These are phyloP conservation scores for Hypotaenidia philippensis DNA, from an alignment of 2,797 vertebrate species.

Conservation along the genomic window DNA sequence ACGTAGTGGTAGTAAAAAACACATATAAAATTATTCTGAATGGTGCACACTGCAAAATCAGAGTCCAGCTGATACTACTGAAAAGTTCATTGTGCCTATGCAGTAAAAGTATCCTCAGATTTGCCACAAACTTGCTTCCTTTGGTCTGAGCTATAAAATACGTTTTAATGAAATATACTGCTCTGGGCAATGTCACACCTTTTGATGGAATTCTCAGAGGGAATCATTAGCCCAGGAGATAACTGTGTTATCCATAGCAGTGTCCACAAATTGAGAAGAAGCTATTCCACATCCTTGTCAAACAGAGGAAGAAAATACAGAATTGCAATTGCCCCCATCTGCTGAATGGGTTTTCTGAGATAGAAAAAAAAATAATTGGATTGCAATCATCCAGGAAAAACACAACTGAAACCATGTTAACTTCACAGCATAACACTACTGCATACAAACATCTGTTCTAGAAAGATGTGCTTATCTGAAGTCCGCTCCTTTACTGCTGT, in stretches of 20 bases:
- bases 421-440: neutral
- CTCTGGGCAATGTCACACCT: slow-evolving; percentile 34
- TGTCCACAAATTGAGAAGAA: slow-evolving; percentile 17
- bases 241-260: neutral
- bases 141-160: slow-evolving; percentile 7
- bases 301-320: slow-evolving; percentile 16
- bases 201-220: slow-evolving; percentile 45
- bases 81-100: neutral
- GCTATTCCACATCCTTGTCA: neutral
- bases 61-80: neutral
- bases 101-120: neutral
- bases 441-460: neutral
- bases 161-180: slow-evolving; percentile 33
- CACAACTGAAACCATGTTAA: slow-evolving; percentile 10
- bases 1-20: neutral
- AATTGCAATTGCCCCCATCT: neutral
- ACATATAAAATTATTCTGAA: neutral
- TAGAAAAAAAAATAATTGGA: slow-evolving; percentile 28
- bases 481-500: neutral
- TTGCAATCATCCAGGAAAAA: slow-evolving; percentile 34
- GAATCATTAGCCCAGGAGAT: slow-evolving; percentile 26
- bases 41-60: neutral
- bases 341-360: slow-evolving; percentile 20
- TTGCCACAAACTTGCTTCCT: neutral
- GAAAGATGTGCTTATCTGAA: slow-evolving; percentile 41